Evolutionary conservation across 2,797 vertebrate genomes (phyloP).

Genomic region (Alexandromys oeconomus): DNA sequence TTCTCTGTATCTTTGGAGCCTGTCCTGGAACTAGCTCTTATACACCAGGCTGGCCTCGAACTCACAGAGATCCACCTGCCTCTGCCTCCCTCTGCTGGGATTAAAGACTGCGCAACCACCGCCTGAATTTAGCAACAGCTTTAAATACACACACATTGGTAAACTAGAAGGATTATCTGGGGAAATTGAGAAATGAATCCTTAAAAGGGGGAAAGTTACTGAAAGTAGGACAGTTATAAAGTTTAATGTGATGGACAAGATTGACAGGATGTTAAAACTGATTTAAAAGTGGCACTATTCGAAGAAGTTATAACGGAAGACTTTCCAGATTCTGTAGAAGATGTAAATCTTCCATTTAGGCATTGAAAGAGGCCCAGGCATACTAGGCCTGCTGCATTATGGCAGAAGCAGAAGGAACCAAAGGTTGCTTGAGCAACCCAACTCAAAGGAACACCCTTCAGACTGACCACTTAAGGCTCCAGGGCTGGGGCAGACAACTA

Average conservation of each 20-base stretch:
- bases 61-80: too few species aligned
- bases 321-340: slow-evolving; percentile 37
- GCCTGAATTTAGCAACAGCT: not conserved
- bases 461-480: not conserved
- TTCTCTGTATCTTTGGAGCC: too few species aligned
- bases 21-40: too few species aligned
- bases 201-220: slow-evolving; percentile 2
- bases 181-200: slow-evolving; percentile 20
- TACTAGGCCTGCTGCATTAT: not conserved
- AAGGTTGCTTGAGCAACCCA: not conserved
- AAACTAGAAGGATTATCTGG: not conserved
- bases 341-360: not conserved
- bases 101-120: too few species aligned
- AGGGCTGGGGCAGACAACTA: not conserved
- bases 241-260: slow-evolving; percentile 1
- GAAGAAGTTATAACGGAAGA: slow-evolving; percentile 35
- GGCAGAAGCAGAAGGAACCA: slow-evolving; percentile 21
- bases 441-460: not conserved
- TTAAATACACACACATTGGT: not conserved
- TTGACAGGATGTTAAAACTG: slow-evolving; percentile 41
- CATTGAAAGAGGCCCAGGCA: not conserved
- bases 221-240: slow-evolving; percentile 14
- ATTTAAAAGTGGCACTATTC: not conserved
- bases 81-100: too few species aligned
- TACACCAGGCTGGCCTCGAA: too few species aligned